Conservation (phyloP, 64 coral and sea anemone genomes). For the Montipora sp. region DNA sequence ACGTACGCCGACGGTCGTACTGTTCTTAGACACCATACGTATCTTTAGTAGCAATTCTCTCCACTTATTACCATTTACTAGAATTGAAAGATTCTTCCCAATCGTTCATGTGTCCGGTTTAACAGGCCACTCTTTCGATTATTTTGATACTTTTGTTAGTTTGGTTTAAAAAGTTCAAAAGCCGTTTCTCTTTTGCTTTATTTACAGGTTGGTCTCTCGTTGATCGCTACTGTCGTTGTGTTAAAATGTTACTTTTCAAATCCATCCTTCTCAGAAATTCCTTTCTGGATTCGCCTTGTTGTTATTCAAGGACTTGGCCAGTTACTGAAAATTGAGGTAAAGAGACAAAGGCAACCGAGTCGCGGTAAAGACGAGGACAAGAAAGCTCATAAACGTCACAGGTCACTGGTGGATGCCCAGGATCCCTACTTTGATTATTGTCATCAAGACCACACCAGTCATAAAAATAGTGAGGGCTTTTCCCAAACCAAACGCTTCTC, state of each 20-base stretch:
- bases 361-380: constrained; percentile 10
- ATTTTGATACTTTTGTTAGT: no score
- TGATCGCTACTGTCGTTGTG: constrained; percentile 65
- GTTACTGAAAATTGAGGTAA: constrained; percentile 45
- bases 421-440: constrained; percentile 3
- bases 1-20: no score
- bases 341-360: background rate
- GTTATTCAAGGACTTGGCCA: constrained; percentile 65
- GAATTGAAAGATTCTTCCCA: no score
- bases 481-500: background rate
- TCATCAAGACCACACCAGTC: background rate
- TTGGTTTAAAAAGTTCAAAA: background rate
- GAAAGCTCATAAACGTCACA: background rate
- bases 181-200: background rate
- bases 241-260: constrained; percentile 72
- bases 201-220: constrained; percentile 70
- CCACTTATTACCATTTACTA: no score
- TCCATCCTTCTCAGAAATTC: constrained; percentile 71
- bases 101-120: no score
- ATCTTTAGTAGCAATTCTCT: no score
- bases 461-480: background rate
- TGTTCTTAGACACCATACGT: no score
- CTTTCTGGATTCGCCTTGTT: constrained; percentile 67
- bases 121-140: no score
- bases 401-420: background rate